Percentiles rank a stretch among this genome's conserved stretches.
Evolutionary conservation across 2,888 invertebrate species (phyloP).

Genomic region (Agonopterix subpropinquella): DNA sequence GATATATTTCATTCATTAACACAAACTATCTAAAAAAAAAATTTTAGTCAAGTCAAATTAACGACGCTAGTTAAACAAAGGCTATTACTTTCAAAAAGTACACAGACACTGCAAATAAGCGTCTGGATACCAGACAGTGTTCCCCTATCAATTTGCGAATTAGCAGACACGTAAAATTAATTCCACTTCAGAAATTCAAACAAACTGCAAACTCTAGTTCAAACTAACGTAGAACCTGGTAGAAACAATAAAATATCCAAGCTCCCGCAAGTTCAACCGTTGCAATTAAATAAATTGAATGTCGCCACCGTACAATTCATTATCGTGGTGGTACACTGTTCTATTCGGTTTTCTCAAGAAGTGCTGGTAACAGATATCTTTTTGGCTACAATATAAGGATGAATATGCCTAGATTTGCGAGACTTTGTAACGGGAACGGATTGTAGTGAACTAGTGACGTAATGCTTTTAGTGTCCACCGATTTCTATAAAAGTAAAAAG

Average conservation of each 20-base stretch:
- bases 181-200: neutral
- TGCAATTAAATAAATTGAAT: slow-evolving; percentile 47
- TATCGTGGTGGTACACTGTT: slow-evolving; percentile 14
- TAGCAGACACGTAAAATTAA: too few relatives aligned
- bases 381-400: too few relatives aligned
- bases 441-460: slow-evolving; percentile 2
- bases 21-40: too few relatives aligned
- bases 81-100: too few relatives aligned
- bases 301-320: slow-evolving; percentile 26
- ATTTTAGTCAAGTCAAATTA: too few relatives aligned
- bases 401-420: too few relatives aligned
- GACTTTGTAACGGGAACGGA: too few relatives aligned
- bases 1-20: too few relatives aligned
- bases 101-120: too few relatives aligned
- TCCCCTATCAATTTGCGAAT: too few relatives aligned
- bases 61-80: too few relatives aligned
- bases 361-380: neutral
- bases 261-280: slow-evolving; percentile 22
- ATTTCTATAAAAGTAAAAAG: neutral
- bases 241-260: slow-evolving; percentile 30
- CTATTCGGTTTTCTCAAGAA: neutral
- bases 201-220: slow-evolving; percentile 1
- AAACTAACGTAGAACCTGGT: slow-evolving; percentile 5
- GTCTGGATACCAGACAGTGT: too few relatives aligned
- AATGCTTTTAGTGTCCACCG: slow-evolving; percentile 6